phyloP scores from a whole-genome alignment of 2,888 invertebrate genomes.

The Tanytarsus gracilentus region DNA sequence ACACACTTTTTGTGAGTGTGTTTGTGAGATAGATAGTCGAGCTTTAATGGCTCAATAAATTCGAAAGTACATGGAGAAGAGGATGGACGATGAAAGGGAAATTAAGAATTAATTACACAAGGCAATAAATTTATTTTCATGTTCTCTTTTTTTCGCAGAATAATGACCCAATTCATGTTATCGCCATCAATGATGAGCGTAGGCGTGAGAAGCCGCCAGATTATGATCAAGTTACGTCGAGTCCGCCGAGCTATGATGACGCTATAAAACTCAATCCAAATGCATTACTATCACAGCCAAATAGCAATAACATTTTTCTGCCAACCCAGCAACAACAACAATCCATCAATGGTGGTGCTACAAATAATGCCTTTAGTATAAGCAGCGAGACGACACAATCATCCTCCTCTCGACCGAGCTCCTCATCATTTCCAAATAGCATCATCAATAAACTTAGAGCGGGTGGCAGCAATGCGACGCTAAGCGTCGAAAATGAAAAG shows the following conservation, averaged over 20 bases:
- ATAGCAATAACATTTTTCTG: not conserved
- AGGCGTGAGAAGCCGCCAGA: slow-evolving; percentile 62
- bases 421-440: slow-evolving; percentile 1
- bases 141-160: slow-evolving; percentile 45
- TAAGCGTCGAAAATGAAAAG: slow-evolving; percentile 4
- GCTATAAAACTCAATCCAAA: slow-evolving; percentile 61
- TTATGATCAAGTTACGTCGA: slow-evolving; percentile 58
- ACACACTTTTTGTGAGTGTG: not conserved
- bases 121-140: not conserved
- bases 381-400: not conserved
- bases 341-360: slow-evolving; percentile 9
- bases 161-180: slow-evolving; percentile 57
- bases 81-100: not conserved
- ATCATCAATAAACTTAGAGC: slow-evolving; percentile 17
- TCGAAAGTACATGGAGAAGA: not conserved
- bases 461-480: not conserved
- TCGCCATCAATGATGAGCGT: slow-evolving; percentile 50
- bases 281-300: slow-evolving; percentile 40
- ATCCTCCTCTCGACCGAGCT: not conserved
- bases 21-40: not conserved
- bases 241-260: slow-evolving; percentile 63
- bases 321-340: not conserved
- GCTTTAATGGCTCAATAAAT: slow-evolving; percentile 19
- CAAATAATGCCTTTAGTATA: slow-evolving; percentile 18
- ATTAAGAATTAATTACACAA: not conserved